Base-by-base conservation (phyloP, 2,888 invertebrate species). In the Smittia aterrima region DNA sequence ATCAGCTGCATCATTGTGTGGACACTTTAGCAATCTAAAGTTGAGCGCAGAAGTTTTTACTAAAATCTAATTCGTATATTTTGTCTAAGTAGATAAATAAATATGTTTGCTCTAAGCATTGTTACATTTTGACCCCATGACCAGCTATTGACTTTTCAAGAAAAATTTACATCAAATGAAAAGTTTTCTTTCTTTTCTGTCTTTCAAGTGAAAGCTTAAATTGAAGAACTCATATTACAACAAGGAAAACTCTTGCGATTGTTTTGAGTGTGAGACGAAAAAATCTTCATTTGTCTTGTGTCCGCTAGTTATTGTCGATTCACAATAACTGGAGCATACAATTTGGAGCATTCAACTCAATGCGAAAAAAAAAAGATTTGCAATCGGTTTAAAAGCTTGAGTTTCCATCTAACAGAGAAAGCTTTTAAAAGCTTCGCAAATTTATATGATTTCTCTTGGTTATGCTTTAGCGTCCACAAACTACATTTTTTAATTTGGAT, bases 261-360 rank as follows among this genome's bases (percentile, higher is more conserved):
- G 3, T 18, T 16, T 16, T 4, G 6, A 16, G 9, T 58, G n/a
- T 58, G 20, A 25, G 25, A 27, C 6, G 64, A n/a, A 64, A 64
- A 16, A 58, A 64, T 6, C 25, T 64, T 64, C 64, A 64, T 64
- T 64, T 58, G 53, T 27, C 25, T 64, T 27, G 64, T 27, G 18
- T n/a, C 22, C 47, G 66, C 72, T 62, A 41, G 66, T 74, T 74
- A 74, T 76, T 76, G 76, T 76, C 76, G 62, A 73, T 68, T 76
- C 76, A 76, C 76, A 76, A 76, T 76, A 76, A 76, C 71, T 67
- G 66, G 74, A 72, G 71, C 54, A 66, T 75, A 66, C 70, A 40
- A 66, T 67, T 66, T 62, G 58, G 58, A 67, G 54, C 62, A 66
- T 74, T n/a, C 4, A 58, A 54, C 24, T 66, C 13, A 71, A 20